Conservation (phyloP, 2,888 invertebrate genomes). For the Phania funesta region DNA sequence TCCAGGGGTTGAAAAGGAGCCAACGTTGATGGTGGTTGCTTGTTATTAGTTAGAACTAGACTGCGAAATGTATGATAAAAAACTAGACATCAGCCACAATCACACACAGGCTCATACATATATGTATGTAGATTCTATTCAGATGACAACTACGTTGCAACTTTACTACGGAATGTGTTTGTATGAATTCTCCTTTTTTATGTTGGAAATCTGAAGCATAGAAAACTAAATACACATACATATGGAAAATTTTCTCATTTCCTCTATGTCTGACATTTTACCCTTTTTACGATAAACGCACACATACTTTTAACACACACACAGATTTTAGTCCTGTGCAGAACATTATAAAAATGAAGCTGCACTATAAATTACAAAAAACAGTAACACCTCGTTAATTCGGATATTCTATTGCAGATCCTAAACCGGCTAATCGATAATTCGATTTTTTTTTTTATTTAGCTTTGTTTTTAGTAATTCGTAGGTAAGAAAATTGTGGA, state of each 20-base stretch:
- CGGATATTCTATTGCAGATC: no score
- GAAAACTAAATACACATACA: not conserved
- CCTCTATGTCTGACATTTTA: slow-evolving; percentile 41
- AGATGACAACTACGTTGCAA: slow-evolving; percentile 54
- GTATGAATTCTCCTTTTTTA: slow-evolving; percentile 17
- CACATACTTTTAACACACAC: not conserved
- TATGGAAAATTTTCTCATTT: slow-evolving; percentile 52
- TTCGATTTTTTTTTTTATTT: no score
- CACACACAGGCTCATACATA: not conserved
- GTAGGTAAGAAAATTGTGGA: no score
- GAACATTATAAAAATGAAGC: not conserved
- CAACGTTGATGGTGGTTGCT: slow-evolving; percentile 30
- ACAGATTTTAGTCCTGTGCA: not conserved
- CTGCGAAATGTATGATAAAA: slow-evolving; percentile 56
- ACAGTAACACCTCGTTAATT: not conserved
- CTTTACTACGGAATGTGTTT: slow-evolving; percentile 18
- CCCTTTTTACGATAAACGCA: not conserved
- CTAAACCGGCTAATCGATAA: no score
- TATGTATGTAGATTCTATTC: not conserved
- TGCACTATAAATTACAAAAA: slow-evolving; percentile 7
- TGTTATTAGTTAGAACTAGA: slow-evolving; percentile 32
- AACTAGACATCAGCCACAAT: slow-evolving; percentile 22
- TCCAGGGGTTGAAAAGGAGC: not conserved
- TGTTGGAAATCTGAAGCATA: slow-evolving; percentile 15
- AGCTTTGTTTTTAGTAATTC: no score